Evolutionary conservation across 2,797 vertebrate genomes (phyloP).

Genomic region (Petrocephalus schoutedeni): DNA sequence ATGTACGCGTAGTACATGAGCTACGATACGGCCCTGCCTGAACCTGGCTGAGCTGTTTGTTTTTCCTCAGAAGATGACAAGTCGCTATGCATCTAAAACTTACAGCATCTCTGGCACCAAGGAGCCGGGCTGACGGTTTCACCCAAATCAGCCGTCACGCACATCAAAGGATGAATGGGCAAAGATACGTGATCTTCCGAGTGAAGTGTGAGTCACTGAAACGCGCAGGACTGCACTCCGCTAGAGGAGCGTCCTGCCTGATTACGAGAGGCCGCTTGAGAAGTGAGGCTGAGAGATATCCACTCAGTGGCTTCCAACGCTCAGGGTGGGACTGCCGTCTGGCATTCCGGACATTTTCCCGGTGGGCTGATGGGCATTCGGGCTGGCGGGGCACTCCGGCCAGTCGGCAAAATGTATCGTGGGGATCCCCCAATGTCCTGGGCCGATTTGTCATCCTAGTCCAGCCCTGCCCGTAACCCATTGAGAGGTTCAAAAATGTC

Average conservation of each 20-base stretch:
- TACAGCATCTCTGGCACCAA: not conserved
- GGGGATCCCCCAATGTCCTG: not conserved
- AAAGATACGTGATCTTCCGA: not conserved
- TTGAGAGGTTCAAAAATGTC: not conserved
- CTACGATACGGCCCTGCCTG: not conserved
- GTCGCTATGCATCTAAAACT: not conserved
- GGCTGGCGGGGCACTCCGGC: too few species aligned
- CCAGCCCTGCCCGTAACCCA: not conserved
- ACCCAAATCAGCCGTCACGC: not conserved
- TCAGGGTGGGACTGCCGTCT: not conserved
- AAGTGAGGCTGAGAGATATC: not conserved
- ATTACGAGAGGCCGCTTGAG: not conserved
- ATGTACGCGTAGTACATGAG: not conserved
- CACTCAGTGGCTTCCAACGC: not conserved
- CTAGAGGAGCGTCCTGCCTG: not conserved
- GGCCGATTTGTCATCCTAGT: not conserved
- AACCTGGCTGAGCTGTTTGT: not conserved
- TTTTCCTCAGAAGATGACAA: not conserved
- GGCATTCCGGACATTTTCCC: not conserved
- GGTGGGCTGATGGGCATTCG: not conserved
- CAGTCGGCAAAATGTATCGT: not conserved
- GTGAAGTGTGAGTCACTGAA: not conserved
- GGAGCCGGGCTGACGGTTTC: not conserved
- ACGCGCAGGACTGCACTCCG: not conserved
- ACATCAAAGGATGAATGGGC: not conserved